Conservation (phyloP, 2,113 vertebrate genomes). For the Peromyscus maniculatus region DNA sequence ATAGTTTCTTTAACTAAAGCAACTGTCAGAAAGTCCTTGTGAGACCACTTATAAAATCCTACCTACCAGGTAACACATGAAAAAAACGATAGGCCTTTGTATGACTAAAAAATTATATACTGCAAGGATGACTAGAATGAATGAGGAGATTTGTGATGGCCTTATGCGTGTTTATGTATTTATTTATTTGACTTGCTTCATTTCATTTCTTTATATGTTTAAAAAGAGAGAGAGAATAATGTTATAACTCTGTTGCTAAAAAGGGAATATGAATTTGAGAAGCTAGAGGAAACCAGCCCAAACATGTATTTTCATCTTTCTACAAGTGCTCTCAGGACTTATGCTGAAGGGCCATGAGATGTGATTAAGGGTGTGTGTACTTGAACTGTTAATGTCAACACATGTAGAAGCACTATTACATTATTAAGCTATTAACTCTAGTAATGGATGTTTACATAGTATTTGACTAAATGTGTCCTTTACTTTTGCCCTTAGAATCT, state of each 20-base stretch:
- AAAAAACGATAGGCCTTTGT: neutral
- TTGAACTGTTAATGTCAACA: neutral
- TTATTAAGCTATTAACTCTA: conserved; percentile 16
- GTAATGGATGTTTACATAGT: neutral
- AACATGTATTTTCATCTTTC: neutral
- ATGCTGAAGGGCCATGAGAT: neutral
- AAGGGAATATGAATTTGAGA: conserved; percentile 25
- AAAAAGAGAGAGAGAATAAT: neutral
- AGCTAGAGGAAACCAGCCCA: neutral
- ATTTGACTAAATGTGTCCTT: conserved; percentile 22
- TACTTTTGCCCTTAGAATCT: conserved; percentile 21
- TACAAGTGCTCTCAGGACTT: neutral
- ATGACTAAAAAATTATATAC: neutral
- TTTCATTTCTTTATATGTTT: conserved; percentile 27
- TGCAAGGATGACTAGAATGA: neutral
- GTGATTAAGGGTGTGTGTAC: neutral
- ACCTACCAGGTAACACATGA: neutral
- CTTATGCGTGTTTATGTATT: neutral
- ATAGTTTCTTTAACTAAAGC: neutral
- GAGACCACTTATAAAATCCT: neutral
- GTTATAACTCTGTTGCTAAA: neutral
- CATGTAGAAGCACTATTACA: neutral
- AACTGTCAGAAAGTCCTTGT: neutral
- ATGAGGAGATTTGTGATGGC: neutral
- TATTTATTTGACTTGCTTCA: neutral